Base-by-base conservation (phyloP, 2,888 invertebrate genomes). In the Bibio marci region DNA sequence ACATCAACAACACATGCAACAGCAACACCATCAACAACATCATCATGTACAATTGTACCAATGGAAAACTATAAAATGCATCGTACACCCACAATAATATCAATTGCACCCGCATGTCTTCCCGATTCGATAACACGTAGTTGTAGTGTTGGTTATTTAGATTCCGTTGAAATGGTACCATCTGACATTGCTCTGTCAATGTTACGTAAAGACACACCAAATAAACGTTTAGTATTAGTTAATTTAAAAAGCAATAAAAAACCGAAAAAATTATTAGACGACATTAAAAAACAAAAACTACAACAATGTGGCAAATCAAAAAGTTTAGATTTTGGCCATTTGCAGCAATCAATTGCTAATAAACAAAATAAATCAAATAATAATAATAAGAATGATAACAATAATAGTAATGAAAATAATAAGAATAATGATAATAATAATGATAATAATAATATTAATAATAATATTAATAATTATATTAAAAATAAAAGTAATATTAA, bases 71-170 rank as follows among this genome's bases (percentile, higher is more conserved):
- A 22, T 22, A 31, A 48, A 8, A 57, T 58, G 30, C 55, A 52
- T 30, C 56, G 74, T 35, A 68, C 71, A 1, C 70, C 75, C 3
- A 73, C 76, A 0, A 70, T 75, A 3, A 70, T 75, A 25, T 75
- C 77, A 1, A 75, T 76, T 42, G 75, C 76, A 30, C 76, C 77
- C 0, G 57, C 65, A 1, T 62, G 57, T 40, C 46, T 67, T 12
- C 63, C 70, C 0, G 80, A 80, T 50, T 73, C 78, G 1, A 82
- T 85, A 62, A 78, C 82, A 1, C 67, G 87, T 25, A 86, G 86
- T 54, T 86, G 87, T 57, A 87, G 87, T 58, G 87, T 87, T 3
- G 87, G 88, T 1, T 87, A 85, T 54, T 64, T 90, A 47, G 87
- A 88, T 55, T 68, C 81, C 45, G 82, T 87, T 4, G 85, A 85